Conservation (phyloP, 1,140 invertebrate genomes). For the Macrostomum lignano region DNA sequence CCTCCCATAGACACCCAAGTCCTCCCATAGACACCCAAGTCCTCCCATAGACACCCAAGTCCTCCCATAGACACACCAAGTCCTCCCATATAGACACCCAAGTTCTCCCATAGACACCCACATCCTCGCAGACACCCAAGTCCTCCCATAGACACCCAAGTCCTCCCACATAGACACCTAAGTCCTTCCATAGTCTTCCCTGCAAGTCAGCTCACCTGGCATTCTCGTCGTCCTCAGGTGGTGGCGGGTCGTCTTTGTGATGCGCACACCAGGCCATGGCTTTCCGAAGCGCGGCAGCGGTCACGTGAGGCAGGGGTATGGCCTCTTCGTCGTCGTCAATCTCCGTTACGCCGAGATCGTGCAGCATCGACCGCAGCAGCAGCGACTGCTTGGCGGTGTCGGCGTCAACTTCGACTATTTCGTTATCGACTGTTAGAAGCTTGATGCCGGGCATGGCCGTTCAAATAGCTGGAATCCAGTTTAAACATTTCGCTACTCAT, state of each 20-base stretch:
- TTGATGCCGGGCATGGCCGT: constrained; percentile 29
- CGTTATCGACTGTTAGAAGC: constrained; percentile 65
- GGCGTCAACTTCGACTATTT: constrained; percentile 81
- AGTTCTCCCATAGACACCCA: too few species aligned
- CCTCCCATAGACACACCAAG: too few species aligned
- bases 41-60: too few species aligned
- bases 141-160: too few species aligned
- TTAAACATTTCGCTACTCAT: too few species aligned
- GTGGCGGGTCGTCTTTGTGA: constrained; percentile 53
- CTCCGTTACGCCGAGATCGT: constrained; percentile 39
- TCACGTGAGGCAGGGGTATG: constrained; percentile 91
- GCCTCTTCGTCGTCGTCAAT: constrained; percentile 61
- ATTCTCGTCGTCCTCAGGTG: constrained; percentile 79
- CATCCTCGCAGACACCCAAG: too few species aligned
- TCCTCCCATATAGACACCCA: too few species aligned
- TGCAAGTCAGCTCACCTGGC: constrained; percentile 85
- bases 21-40: too few species aligned
- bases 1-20: too few species aligned
- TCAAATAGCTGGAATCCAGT: too few species aligned
- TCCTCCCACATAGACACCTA: constrained; percentile 76
- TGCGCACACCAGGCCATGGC: constrained; percentile 27
- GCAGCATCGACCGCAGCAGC: constrained; percentile 94
- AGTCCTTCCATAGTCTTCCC: constrained; percentile 96
- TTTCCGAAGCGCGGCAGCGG: constrained; percentile 79
- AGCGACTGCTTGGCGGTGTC: constrained; percentile 90